Evolutionary conservation across 2,113 vertebrate genomes (phyloP), one percentile per base, ranked within the genome.

Genomic region (Ceyx cyanopectus): DNA sequence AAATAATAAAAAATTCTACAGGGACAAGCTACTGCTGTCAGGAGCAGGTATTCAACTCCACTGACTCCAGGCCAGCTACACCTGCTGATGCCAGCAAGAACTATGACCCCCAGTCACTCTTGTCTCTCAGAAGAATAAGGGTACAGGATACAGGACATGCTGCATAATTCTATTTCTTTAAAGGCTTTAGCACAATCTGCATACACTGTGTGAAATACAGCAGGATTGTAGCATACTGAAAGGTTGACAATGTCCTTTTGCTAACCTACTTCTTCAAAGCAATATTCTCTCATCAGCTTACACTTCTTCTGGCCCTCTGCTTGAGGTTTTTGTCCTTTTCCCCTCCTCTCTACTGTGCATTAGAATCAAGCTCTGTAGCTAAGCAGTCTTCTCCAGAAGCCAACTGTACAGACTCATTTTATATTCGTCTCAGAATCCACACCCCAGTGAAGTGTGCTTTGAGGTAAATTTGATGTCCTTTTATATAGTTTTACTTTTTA

Each of bases 261-360:
- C 87, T 91, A 96, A 89, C 89, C 85, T 92, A 41, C 34, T 80
- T 92, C 89, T 94, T 94, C 91, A 94, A 89, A 91, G 78, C 18
- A 80, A 79, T 76, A 95, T 77, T 94, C 87, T 67, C 72, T 95
- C 93, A 95, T 95, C 93, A 93, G 79, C 76, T 91, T 91, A 93
- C 83, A 72, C 51, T 90, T 91, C 85, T 94, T 91, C 87, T 88
- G 89, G 82, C 73, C 93, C 87, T 85, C 93, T 90, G 93, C 94
- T 96, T 95, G 96, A 95, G 90, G 46, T 85, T 90, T 95, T 96
- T 95, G 94, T 95, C 93, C 87, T 96, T 73, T 88, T 91, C 26
- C 51, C 79, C 90, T 94, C 75, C 82, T 92, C 60, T 87, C 48
- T 57, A 85, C 75, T 87, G 79, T 70, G 76, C 76, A 81, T 94